These are phyloP conservation scores for Pangasianodon gigas DNA, from an alignment of 2,113 vertebrate genomes.

Conservation along the genomic window DNA sequence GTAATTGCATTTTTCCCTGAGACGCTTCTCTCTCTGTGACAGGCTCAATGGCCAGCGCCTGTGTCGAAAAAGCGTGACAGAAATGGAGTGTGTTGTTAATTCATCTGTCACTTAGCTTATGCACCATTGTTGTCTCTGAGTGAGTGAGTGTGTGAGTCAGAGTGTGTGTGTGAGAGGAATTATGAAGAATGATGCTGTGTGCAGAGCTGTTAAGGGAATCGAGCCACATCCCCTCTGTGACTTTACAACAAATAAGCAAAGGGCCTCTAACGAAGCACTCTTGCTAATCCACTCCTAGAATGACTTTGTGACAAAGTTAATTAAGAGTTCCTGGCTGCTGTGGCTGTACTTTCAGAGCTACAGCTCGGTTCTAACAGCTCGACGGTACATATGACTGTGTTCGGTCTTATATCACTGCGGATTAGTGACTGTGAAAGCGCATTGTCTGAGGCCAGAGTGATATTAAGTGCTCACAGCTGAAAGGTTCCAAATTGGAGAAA, in stretches of 20 bases:
- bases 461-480: conserved; percentile 21
- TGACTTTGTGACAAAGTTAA: conserved; percentile 53
- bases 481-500: conserved; percentile 15
- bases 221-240: conserved; percentile 38
- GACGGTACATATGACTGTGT: not conserved
- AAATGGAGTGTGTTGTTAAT: conserved; percentile 31
- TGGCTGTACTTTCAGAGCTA: conserved; percentile 14
- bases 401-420: conserved; percentile 28
- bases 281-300: conserved; percentile 42
- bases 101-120: conserved; percentile 37
- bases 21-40: conserved; percentile 12
- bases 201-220: conserved; percentile 5
- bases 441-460: not conserved
- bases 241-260: conserved; percentile 46
- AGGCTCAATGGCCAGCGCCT: conserved; percentile 1
- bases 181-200: not conserved
- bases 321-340: conserved; percentile 48
- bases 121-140: conserved; percentile 25
- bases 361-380: not conserved
- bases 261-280: conserved; percentile 35
- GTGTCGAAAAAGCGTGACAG: conserved; percentile 21
- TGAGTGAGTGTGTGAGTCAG: not conserved
- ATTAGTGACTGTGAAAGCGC: conserved; percentile 14
- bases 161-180: not conserved
- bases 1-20: conserved; percentile 33